Conservation (phyloP, 2,797 vertebrate species). For the Agapornis canus region DNA sequence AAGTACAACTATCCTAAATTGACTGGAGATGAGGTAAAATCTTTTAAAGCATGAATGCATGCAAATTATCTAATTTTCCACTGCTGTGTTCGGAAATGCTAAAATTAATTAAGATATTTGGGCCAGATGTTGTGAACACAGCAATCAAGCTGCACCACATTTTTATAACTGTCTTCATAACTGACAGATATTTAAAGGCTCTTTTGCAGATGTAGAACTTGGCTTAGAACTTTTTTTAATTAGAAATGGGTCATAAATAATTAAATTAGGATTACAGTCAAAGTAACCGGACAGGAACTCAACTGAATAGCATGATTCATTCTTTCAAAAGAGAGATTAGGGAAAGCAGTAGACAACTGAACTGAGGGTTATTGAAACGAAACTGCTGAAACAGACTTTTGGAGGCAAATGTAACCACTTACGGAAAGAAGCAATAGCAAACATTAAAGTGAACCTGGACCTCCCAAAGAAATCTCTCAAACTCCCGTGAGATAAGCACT, state of each 20-base stretch:
- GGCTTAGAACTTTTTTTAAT: neutral
- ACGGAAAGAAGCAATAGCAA: neutral
- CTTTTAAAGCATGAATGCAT: neutral
- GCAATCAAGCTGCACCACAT: neutral
- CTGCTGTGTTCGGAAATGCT: neutral
- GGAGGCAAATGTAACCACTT: neutral
- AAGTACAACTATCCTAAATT: neutral
- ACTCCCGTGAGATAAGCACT: neutral
- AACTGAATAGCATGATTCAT: neutral
- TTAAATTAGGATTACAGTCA: neutral
- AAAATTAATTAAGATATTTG: neutral
- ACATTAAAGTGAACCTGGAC: neutral
- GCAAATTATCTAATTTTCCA: neutral
- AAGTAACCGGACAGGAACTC: neutral
- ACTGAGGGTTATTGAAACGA: neutral
- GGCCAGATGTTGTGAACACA: neutral
- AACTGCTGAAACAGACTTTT: neutral
- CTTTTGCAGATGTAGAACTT: neutral
- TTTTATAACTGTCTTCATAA: neutral
- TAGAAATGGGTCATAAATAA: neutral
- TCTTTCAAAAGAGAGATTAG: neutral
- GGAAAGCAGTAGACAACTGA: neutral
- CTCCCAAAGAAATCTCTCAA: neutral
- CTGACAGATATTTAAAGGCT: neutral
- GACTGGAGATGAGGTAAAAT: neutral